Base-by-base conservation (phyloP, 2,113 vertebrate species). In the Menura novaehollandiae region DNA sequence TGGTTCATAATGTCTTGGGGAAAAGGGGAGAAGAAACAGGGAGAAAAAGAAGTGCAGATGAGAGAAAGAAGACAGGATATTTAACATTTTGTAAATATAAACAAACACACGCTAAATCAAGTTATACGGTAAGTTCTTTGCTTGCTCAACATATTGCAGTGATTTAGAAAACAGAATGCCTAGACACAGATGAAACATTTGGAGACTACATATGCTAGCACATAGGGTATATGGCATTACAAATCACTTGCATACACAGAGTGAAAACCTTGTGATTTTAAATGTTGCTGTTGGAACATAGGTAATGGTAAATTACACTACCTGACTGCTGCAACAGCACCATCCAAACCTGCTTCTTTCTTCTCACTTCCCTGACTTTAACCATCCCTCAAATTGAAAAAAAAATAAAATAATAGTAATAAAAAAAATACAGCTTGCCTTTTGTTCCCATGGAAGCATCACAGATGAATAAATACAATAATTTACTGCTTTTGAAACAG, bases 101-200 rank as follows among this genome's bases (percentile, higher is more conserved):
- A 94, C 46, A 96, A 96, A 85, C 78, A 67, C 39, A 87, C 24
- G 32, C 24, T 88, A 74, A 85, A 95, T 73, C 73, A 87, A 84
- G 28, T 91, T 68, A 63, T 77, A 78, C 0, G 11, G 27, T 30
- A 90, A 94, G 74, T 76, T 76, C 69, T 95, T 80, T 69, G 43
- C 92, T 77, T 76, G 80, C 66, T 95, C 69, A 93, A 94, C 94
- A 93, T 88, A 93, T 77, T 97, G 95, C 78, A 94, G 88, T 74
- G 69, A 95, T 96, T 97, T 93, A 93, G 92, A 96, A 91, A 94
- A 2, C 67, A 85, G 88, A 93, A 91, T 71, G 85, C 75, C 1
- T 21, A 94, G 46, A 71, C 56, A 93, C 81, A 96, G 89, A 95
- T 81, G 92, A 96, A 93, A 59, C 94, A 96, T 93, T 97, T 96